Conservation (phyloP, 2,113 vertebrate species). For the Phylloscopus trochiloides region DNA sequence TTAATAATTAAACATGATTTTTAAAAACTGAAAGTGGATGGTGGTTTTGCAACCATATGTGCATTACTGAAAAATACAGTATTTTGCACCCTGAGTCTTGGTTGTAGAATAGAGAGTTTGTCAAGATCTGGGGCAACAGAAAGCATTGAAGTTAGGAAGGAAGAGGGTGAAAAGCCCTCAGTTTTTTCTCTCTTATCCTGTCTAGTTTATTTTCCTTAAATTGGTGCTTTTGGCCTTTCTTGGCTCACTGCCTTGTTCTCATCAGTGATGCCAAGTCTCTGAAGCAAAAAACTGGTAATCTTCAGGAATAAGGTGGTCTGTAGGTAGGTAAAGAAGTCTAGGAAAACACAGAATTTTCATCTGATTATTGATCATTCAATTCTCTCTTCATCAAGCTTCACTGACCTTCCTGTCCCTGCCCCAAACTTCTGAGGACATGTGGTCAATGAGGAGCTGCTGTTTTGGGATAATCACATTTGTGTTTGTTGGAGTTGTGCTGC, state of each 20-base stretch:
- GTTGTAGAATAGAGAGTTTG: neutral
- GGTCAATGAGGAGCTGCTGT: neutral
- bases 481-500: neutral
- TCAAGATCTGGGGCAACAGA: neutral
- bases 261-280: neutral
- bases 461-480: fast-evolving
- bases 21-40: neutral
- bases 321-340: neutral
- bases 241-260: neutral
- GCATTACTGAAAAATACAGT: neutral
- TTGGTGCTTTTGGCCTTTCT: neutral
- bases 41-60: neutral
- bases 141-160: neutral
- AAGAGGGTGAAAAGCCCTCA: neutral
- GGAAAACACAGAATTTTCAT: neutral
- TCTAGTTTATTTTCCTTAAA: neutral
- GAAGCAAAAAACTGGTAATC: neutral
- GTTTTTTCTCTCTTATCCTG: neutral
- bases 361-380: neutral
- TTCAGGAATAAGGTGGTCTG: neutral
- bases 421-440: neutral
- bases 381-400: neutral
- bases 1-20: neutral
- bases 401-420: neutral
- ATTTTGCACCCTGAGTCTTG: neutral